phyloP scores from a whole-genome alignment of 2,113 vertebrate species.

The Siphamia tubifer region DNA sequence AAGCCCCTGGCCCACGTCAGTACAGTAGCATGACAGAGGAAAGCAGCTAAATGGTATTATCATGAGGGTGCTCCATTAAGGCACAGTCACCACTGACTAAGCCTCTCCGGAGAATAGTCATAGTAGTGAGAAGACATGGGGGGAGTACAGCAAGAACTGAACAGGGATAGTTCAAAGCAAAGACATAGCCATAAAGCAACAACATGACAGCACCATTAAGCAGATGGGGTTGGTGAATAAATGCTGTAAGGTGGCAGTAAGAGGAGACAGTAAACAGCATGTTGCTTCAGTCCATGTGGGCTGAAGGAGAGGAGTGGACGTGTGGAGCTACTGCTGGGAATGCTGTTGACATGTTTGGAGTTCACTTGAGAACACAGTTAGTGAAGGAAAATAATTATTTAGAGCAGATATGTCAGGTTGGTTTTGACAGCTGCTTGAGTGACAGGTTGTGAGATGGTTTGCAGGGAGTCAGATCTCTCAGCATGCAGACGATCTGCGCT shows the following conservation, averaged over 20 bases:
- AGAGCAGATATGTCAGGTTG: not conserved
- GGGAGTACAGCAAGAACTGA: conserved; percentile 41
- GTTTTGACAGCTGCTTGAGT: not conserved
- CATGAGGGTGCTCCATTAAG: conserved; percentile 68
- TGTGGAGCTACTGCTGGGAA: not conserved
- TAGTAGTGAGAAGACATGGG: conserved; percentile 30
- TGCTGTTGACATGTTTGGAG: not conserved
- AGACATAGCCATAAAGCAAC: conserved; percentile 14
- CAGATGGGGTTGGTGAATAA: conserved; percentile 27
- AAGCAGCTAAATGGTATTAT: conserved; percentile 63
- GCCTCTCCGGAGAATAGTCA: conserved; percentile 49
- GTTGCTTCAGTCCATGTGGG: conserved; percentile 30
- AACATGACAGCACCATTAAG: conserved; percentile 29
- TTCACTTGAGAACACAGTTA: not conserved
- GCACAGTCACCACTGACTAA: conserved; percentile 66
- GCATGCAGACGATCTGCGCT: conserved; percentile 18
- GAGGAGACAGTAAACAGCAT: conserved; percentile 40
- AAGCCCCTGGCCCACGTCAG: conserved; percentile 64
- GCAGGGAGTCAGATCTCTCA: conserved; percentile 19
- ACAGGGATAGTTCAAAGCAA: conserved; percentile 31
- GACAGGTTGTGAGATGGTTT: conserved; percentile 6
- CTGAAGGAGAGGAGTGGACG: conserved; percentile 14
- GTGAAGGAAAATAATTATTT: not conserved
- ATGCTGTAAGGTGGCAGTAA: no score
- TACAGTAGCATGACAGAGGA: conserved; percentile 64